Evolutionary conservation across 53 echinoderm and acorn worm species (phyloP), one percentile per base, ranked within the genome.

Genomic region (Mesocentrotus franciscanus): DNA sequence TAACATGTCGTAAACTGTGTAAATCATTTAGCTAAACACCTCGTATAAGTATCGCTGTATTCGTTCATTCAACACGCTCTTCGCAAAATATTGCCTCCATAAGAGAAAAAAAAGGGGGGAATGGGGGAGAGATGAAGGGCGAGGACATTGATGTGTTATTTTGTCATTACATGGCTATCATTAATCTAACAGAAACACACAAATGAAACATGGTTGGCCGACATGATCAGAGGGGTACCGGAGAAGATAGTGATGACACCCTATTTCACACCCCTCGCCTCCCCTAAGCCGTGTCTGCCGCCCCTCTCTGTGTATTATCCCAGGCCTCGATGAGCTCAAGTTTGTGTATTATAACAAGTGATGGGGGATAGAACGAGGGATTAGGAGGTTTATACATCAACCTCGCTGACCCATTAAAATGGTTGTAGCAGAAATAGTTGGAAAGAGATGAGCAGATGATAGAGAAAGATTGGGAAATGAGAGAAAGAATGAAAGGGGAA

Each of bases 281-380:
- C 60, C 24, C 15, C 26, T 90, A 60, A 92, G 62, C 92, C 90
- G 66, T 9, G 66, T 92, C 60, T 93, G 32, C 42, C 93, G 49
- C 76, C 78, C 61, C 16, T 60, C 90, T 90, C 56, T 93, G 93
- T 93, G 93, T 93, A 93, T 93, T 93, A 93, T 75, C 93, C 60
- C 76, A 74, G 39, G 76, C 74, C 93, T 75, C 57, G 70, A 60
- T 39, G 66, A 76, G 93, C 93, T 93, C 76, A 72, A 76, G 93
- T 93, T 74, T 72, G 93, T 75, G 93, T 93, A 75, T 93, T 93
- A 93, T 75, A 93, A 93, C 78, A 93, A 93, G 93, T 93, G 93
- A 93, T 92, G 93, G 93, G 78, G 76, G 76, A 74, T 39, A 55
- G 76, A 55, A 78, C n/a, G 42, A 55, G 60, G 76, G 93, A 93